Percentiles rank a stretch among this genome's conserved stretches.
These are phyloP conservation scores for Philhelius pedissequus DNA, from an alignment of 2,888 invertebrate species.

Conservation along the genomic window DNA sequence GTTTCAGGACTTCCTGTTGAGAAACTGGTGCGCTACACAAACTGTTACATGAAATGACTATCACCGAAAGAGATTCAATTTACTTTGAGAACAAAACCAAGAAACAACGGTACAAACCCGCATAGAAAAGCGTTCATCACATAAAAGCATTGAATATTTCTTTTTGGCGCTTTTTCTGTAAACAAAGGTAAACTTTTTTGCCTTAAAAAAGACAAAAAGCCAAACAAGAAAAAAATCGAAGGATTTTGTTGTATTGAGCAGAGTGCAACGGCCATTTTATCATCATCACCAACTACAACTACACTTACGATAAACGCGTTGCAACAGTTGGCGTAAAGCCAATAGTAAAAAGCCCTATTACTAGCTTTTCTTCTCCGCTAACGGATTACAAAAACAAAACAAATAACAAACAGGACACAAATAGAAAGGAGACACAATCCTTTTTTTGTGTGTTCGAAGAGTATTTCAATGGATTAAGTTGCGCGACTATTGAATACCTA, in stretches of 20 bases:
- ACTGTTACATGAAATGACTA: constrained; percentile 18
- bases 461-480: constrained; percentile 62
- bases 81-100: background rate
- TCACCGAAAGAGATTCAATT: constrained; percentile 17
- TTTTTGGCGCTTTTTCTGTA: constrained; percentile 54
- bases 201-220: constrained; percentile 7
- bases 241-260: constrained; percentile 41
- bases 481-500: constrained; percentile 26
- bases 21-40: constrained; percentile 9
- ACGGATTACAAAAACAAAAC: constrained; percentile 44
- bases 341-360: constrained; percentile 59
- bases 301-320: constrained; percentile 36
- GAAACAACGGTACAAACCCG: background rate
- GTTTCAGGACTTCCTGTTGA: constrained; percentile 42
- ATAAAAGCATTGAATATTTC: background rate
- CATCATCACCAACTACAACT: constrained; percentile 27
- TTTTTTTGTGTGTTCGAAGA: constrained; percentile 42
- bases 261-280: constrained; percentile 68
- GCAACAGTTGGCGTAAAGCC: constrained; percentile 67
- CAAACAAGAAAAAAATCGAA: constrained; percentile 9
- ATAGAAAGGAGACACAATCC: constrained; percentile 41
- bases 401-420: constrained; percentile 19
- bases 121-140: background rate
- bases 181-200: constrained; percentile 36
- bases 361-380: constrained; percentile 32